Base-by-base conservation (phyloP, 2,797 vertebrate genomes). In the Alca torda region DNA sequence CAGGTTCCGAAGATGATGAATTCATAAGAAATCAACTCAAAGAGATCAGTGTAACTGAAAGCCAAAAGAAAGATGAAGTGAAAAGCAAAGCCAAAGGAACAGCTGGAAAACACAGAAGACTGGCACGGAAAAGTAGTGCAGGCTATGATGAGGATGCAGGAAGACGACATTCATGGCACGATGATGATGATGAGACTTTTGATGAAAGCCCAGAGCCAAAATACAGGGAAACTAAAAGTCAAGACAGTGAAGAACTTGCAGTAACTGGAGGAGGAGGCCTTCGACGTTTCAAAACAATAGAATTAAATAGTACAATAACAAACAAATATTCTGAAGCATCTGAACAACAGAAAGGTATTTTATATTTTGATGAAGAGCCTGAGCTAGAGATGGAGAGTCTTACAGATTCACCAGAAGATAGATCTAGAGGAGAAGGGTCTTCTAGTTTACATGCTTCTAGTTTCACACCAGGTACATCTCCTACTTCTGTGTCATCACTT, bases 391-490 rank as follows among this genome's bases (percentile, higher is more conserved):
- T 99, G 97, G 99, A 99, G 87, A 99, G 99, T 95, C 98, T 99
- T 90, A 99, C 99, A 57, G 99, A 99, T 97, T 99, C 99, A 77
- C 98, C 99, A 46, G 99, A 99, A 97, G 99, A 99, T 63, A 98
- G 99, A 59, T 99, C 99, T 87, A 99, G 99, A 94, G 99, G 99
- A 84, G 99, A 99, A 96, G 99, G 99, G 9, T 99, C 99, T 77
- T 99, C 99, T 48, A 99, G 99, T 97, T 98, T 99, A 70, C 99
- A 99, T 86, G 99, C 98, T 68, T 99, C 99, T 68, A 99, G 99
- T 94, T 99, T 99, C 95, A 99, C 99, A 70, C 99, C 99, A 70
- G 99, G 98, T 67, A 99, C 99, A 12, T 99, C 99, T 77, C 99
- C 99, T 79, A 99, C 99, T 13, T 99, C 99, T 37, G 99, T 99